Percentiles rank a stretch among this genome's conserved stretches.
Evolutionary conservation across 2,888 invertebrate species (phyloP).

Genomic region (Catocala nupta): DNA sequence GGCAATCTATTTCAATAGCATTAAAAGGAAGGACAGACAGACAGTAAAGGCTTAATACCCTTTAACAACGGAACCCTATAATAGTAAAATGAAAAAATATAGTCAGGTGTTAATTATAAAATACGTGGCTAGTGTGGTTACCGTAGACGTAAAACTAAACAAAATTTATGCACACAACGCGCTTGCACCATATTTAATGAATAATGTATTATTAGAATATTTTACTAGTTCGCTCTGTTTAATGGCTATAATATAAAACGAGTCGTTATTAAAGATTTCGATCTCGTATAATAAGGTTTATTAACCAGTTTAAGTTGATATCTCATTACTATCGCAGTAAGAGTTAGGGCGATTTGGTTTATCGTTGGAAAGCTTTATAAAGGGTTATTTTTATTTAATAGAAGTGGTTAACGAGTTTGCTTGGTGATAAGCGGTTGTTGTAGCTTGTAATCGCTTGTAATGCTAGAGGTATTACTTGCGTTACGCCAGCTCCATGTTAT

Average conservation of each 20-base stretch:
- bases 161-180: conserved; percentile 23
- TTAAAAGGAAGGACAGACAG: no score
- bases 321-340: neutral
- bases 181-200: conserved; percentile 31
- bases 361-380: neutral
- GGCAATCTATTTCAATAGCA: no score
- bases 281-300: neutral
- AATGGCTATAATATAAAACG: neutral
- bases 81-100: neutral
- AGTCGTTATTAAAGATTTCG: neutral
- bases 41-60: no score
- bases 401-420: no score
- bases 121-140: conserved; percentile 9
- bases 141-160: conserved; percentile 15
- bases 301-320: neutral
- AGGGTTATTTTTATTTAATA: no score
- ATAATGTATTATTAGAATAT: conserved; percentile 28
- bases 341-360: neutral
- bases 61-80: neutral
- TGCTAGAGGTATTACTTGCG: no score
- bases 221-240: conserved; percentile 15
- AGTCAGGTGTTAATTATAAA: conserved; percentile 20
- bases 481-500: no score
- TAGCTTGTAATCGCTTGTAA: no score
- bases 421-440: no score